A percentile compares a stretch with the other conserved stretches of the same genome.
These are phyloP conservation scores for Saccopteryx bilineata DNA, from an alignment of 2,113 vertebrate genomes.

Conservation along the genomic window DNA sequence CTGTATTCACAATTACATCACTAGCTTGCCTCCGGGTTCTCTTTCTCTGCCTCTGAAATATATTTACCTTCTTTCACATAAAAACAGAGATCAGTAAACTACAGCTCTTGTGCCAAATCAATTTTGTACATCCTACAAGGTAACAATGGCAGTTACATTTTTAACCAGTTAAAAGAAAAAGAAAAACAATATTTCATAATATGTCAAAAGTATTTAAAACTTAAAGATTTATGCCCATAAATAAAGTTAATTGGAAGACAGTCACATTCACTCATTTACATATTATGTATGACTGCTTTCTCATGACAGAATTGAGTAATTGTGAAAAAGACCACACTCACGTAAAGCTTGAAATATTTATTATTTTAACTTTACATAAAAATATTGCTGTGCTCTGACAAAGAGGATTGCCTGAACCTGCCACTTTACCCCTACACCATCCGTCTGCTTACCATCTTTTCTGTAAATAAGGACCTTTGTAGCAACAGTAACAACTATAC, in stretches of 20 bases:
- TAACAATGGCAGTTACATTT: not conserved
- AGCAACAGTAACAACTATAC: not conserved
- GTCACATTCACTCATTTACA: not conserved
- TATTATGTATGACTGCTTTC: not conserved
- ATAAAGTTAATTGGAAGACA: not conserved
- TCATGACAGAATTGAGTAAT: not conserved
- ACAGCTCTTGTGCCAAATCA: not conserved
- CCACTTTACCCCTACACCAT: not conserved
- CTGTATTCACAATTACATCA: not conserved
- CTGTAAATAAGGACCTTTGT: not conserved
- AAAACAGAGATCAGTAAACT: not conserved
- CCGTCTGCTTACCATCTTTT: not conserved
- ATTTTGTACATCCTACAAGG: not conserved
- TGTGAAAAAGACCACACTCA: not conserved
- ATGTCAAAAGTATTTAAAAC: not conserved
- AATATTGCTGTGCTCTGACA: not conserved
- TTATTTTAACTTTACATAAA: not conserved
- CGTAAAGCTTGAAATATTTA: constrained; percentile 24
- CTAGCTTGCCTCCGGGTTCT: not conserved
- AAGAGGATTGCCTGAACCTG: not conserved
- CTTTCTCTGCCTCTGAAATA: not conserved
- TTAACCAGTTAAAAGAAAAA: constrained; percentile 7
- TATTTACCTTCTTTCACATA: not conserved
- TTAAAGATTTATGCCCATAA: not conserved
- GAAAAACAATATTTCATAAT: not conserved